Conservation (phyloP, 1,140 invertebrate genomes). For the Arion vulgaris region DNA sequence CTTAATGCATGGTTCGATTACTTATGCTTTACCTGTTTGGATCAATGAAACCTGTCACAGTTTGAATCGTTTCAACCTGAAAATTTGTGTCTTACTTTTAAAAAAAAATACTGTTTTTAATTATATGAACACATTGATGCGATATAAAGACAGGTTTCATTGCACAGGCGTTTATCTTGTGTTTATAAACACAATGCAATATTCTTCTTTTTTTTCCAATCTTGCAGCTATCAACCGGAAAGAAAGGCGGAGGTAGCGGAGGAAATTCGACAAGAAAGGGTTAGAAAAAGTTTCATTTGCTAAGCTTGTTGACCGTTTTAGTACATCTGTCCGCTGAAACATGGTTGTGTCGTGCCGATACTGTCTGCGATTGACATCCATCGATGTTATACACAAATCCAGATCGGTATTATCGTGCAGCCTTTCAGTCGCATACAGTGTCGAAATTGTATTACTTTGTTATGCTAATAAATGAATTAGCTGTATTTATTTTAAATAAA, state of each 20-base stretch:
- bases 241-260: constrained; percentile 35
- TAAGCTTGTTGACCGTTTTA: constrained; percentile 26
- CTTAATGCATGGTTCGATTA: constrained; percentile 25
- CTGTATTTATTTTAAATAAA: too few relatives aligned
- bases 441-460: constrained; percentile 15
- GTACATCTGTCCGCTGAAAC: constrained; percentile 36
- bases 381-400: constrained; percentile 12
- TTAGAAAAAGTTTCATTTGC: constrained; percentile 36
- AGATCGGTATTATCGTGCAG: constrained; percentile 35
- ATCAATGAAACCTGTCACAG: constrained; percentile 36
- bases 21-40: constrained; percentile 25
- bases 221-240: constrained; percentile 44
- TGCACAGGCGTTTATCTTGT: constrained; percentile 17
- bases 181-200: constrained; percentile 24
- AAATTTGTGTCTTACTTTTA: background rate
- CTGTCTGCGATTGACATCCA: constrained; percentile 38
- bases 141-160: constrained; percentile 35
- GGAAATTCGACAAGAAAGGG: constrained; percentile 44
- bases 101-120: background rate
- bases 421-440: constrained; percentile 34
- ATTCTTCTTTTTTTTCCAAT: constrained; percentile 36
- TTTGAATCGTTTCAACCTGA: background rate
- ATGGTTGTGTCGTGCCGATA: constrained; percentile 39
- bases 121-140: background rate
- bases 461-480: too few relatives aligned